A percentile compares a stretch with the other conserved stretches of the same genome.
Conservation (phyloP, 2,888 invertebrate species). For the Netelia virgata region DNA sequence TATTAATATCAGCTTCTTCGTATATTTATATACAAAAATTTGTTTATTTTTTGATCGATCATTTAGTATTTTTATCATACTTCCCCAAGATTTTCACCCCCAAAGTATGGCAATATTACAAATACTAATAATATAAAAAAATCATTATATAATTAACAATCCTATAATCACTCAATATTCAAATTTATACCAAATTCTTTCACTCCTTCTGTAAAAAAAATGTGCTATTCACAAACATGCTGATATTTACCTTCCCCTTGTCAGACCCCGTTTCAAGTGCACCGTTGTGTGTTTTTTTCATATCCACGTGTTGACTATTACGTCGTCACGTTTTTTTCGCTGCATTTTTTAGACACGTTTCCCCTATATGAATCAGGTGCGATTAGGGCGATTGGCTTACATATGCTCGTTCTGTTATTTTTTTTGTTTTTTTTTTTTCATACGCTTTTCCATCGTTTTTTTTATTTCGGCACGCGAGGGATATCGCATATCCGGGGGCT, state of each 20-base stretch:
- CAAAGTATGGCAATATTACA: too few relatives aligned
- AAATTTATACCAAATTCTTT: background rate
- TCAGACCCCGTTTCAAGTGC: conserved; percentile 26
- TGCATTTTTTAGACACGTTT: conserved; percentile 34
- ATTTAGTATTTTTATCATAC: background rate
- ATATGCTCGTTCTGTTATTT: conserved; percentile 19
- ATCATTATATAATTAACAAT: background rate
- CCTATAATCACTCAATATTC: background rate
- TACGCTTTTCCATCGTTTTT: conserved; percentile 39
- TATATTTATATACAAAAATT: background rate
- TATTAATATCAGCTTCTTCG: too few relatives aligned
- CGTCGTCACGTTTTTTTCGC: conserved; percentile 52
- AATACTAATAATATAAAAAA: background rate
- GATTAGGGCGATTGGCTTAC: conserved; percentile 45
- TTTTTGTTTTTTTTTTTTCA: conserved; percentile 20
- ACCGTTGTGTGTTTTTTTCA: conserved; percentile 23
- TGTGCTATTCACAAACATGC: background rate
- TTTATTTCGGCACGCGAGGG: conserved; percentile 42
- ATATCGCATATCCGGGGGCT: conserved; percentile 34
- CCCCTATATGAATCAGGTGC: conserved; percentile 39
- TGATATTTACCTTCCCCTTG: background rate
- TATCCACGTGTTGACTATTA: conserved; percentile 31
- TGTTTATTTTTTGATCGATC: background rate
- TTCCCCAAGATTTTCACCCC: background rate
- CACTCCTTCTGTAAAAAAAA: background rate